Percentiles rank a stretch among this genome's conserved stretches.
These are phyloP conservation scores for Alca torda DNA, from an alignment of 2,797 vertebrate species.

Conservation along the genomic window DNA sequence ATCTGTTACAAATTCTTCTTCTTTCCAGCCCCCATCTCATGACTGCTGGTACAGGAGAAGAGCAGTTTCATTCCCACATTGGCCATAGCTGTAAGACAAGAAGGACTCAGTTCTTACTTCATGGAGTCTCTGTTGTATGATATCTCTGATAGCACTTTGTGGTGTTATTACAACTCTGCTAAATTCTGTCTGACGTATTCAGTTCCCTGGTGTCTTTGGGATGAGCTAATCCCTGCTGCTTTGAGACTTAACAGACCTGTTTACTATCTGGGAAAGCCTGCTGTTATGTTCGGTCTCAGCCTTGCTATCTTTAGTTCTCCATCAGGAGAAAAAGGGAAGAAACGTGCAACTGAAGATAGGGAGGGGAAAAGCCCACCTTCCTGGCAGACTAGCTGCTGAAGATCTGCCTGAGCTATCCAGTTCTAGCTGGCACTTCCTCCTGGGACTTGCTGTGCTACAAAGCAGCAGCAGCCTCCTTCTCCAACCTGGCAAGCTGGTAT, in stretches of 20 bases:
- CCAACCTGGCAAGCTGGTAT: background rate
- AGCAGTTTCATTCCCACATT: background rate
- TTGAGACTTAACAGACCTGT: background rate
- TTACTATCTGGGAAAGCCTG: background rate
- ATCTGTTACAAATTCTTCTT: too few species aligned
- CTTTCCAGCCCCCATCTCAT: background rate
- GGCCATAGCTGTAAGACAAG: background rate
- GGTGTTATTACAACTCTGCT: background rate
- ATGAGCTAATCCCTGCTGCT: background rate
- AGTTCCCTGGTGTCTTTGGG: background rate
- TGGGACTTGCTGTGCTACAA: background rate
- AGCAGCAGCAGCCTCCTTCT: background rate
- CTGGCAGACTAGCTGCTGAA: background rate
- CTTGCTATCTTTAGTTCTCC: background rate
- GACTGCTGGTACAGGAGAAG: background rate
- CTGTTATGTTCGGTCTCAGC: background rate
- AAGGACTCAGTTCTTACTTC: background rate
- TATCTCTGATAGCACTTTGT: background rate
- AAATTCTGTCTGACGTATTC: background rate
- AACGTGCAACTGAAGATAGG: background rate
- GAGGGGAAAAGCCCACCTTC: background rate
- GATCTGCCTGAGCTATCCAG: background rate
- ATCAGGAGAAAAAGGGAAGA: background rate
- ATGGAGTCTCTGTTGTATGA: background rate
- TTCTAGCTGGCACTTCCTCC: background rate